Evolutionary conservation across 2,113 vertebrate genomes (phyloP).

Genomic region (Uria aalge): DNA sequence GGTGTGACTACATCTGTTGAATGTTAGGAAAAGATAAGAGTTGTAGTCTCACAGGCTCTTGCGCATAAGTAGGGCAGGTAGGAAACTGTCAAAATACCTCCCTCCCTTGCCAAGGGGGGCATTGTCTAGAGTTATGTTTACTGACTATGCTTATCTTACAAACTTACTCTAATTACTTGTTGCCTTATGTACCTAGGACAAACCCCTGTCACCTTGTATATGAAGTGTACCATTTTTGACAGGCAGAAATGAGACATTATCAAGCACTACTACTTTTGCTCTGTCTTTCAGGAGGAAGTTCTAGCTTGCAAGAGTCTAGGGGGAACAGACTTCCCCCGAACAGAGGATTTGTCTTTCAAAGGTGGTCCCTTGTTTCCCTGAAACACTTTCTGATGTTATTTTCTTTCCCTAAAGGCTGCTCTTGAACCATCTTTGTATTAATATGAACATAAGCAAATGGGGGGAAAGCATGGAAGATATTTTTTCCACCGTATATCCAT

Average conservation of each 20-base stretch:
- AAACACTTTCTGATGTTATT: not conserved
- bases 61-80: rapidly evolving
- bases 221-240: not conserved
- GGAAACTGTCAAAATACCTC: not conserved
- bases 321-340: not conserved
- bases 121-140: not conserved
- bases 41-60: not conserved
- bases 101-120: not conserved
- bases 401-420: not conserved
- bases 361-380: not conserved
- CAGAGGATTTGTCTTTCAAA: not conserved
- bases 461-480: not conserved
- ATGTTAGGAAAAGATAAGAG: not conserved
- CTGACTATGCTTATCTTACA: not conserved
- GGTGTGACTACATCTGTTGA: not conserved
- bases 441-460: not conserved
- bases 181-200: not conserved
- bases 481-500: not conserved
- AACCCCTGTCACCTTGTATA: not conserved
- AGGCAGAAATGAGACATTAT: not conserved
- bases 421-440: not conserved
- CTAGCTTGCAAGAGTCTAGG: not conserved
- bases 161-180: not conserved
- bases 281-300: not conserved
- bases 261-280: not conserved